Base-by-base conservation (phyloP, 2,888 invertebrate species). In the Ochropleura leucogaster region DNA sequence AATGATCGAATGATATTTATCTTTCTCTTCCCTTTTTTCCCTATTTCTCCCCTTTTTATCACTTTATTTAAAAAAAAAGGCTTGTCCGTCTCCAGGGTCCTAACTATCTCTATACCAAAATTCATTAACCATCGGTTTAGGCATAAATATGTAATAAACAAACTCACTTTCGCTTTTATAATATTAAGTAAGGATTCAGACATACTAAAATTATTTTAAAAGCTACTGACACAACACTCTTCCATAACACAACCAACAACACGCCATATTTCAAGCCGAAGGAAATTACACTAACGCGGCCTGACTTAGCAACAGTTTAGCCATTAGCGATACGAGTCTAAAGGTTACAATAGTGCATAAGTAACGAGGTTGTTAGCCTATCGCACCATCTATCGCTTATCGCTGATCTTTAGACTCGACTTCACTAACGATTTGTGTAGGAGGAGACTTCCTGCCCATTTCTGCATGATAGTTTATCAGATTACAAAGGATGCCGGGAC, bases 301-400 rank as follows among this genome's bases (percentile, higher is more conserved):
- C 66, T 77, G 66, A 73, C 81, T 77, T 73, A 69, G 57, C 66
- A 81, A 78, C 70, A 81, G 78, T 70, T 81, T 70, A 81, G 78
- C 80, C 78, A 75, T 82, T 79, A 79, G 69, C 47, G 71, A 75
- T 72, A 72, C 60, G 40, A 57, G 44, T 75, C 66, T 63, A 69
- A 79, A 79, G 72, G 71, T 75, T 75, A 68, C 55, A 57, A 71
- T 68, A 82, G 62, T 75, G 69, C 69, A 82, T 82, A 72, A 82
- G 82, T 76, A 75, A 76, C 76, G 66, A 79, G 76, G 68, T 79
- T 70, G 79, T 75, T 76, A 72, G 68, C 72, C 70, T 79, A 82
- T 82, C 82, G 60, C 59, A 9, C 18, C 55, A 51, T 57, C 62
- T 47, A 79, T 79, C 82, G 66, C 67, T 42, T 82, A 82, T 82